Base-by-base conservation (phyloP, 2,888 invertebrate species). In the Apoda limacodes region DNA sequence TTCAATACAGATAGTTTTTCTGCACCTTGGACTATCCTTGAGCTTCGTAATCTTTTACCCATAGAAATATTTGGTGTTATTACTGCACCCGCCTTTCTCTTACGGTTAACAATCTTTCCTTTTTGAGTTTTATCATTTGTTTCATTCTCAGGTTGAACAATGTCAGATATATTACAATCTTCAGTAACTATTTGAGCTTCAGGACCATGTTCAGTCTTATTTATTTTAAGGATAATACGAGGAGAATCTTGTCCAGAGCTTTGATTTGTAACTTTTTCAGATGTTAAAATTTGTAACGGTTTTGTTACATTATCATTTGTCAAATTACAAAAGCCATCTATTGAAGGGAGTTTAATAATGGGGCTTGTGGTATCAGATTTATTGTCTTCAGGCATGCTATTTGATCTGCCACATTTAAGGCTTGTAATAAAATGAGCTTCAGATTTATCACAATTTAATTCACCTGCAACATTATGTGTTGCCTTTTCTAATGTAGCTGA, bases 181-280 rank as follows among this genome's bases (percentile, higher is more conserved):
- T 82, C 82, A 34, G 78, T 78, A 32, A 82, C 66, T 38, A 80
- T 72, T 65, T 82, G 72, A 22, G 81, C 67, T 42, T 76, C 75
- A 44, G 81, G 42, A 39, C 81, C 82, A 55, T 78, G 75, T 47
- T 82, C 83, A 48, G 83, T 82, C 69, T 86, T 86, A 55, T 86
- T 85, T 45, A 86, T 86, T 66, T 87, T 86, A 48, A 86, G 66
- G 43, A 86, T 85, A 45, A 87, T 86, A 50, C 86, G 56, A 32
- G 83, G 82, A 14, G 82, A 83, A 50, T 81, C 81, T 60, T 80
- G 80, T 24, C 74, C 78, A 29, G 75, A 69, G 37, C 67, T 68
- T 48, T 66, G 67, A 56, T 58, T 64, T 12, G 60, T 46, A 21
- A 59, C 35, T 48, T 72, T 74, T 33, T 78, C 75, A 37, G 70